Percentiles rank a stretch among this genome's conserved stretches.
phyloP scores from a whole-genome alignment of 2,888 invertebrate genomes.

The Latrodectus elegans region DNA sequence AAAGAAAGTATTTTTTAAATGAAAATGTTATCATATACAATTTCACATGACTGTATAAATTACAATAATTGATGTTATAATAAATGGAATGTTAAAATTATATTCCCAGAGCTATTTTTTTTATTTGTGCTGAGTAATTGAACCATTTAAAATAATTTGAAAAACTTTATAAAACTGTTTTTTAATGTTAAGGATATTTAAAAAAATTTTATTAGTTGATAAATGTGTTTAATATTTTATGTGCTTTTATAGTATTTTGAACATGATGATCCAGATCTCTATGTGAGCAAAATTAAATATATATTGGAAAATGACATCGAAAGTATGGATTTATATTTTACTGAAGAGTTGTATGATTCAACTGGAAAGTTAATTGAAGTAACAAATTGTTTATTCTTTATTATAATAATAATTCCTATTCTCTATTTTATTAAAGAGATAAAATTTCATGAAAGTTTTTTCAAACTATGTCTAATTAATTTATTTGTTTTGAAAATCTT shows the following conservation, averaged over 20 bases:
- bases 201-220: too few relatives aligned
- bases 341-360: constrained; percentile 90
- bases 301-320: constrained; percentile 93
- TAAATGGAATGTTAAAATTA: too few relatives aligned
- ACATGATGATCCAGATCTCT: constrained; percentile 95
- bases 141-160: too few relatives aligned
- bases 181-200: too few relatives aligned
- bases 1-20: too few relatives aligned
- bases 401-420: not conserved
- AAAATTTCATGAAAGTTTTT: not conserved
- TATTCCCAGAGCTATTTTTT: too few relatives aligned
- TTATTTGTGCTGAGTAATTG: too few relatives aligned
- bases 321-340: constrained; percentile 89
- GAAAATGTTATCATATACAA: too few relatives aligned
- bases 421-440: not conserved
- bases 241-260: constrained; percentile 85
- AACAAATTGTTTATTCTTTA: not conserved
- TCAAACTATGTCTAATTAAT: not conserved
- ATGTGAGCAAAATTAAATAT: constrained; percentile 93
- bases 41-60: too few relatives aligned
- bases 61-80: too few relatives aligned
- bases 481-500: not conserved
- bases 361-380: constrained; percentile 85
- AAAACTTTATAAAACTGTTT: too few relatives aligned
- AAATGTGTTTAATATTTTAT: not conserved